Percentiles rank a stretch among this genome's conserved stretches.
Conservation (phyloP, 2,113 vertebrate species). For the Nothocercus nigrocapillus region DNA sequence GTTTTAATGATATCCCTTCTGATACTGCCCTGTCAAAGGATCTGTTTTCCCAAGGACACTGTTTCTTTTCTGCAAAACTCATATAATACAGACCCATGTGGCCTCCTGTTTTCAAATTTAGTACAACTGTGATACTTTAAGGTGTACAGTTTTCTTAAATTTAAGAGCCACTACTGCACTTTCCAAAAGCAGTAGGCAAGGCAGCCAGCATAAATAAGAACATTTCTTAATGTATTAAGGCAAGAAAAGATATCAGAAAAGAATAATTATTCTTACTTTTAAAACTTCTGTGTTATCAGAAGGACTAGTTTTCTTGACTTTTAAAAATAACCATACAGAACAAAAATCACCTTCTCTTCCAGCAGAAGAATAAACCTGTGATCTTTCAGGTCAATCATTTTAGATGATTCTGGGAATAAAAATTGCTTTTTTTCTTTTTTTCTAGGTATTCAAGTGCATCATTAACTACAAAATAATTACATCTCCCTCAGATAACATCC, state of each 20-base stretch:
- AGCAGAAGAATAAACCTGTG: neutral
- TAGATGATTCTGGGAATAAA: neutral
- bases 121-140: neutral
- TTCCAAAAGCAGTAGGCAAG: neutral
- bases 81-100: neutral
- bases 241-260: neutral
- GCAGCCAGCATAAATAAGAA: neutral
- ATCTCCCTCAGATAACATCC: neutral
- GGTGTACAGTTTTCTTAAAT: neutral
- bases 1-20: neutral
- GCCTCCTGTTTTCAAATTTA: neutral
- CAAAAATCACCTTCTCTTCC: neutral
- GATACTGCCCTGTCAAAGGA: neutral
- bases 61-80: neutral
- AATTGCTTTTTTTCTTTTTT: slow-evolving; percentile 21
- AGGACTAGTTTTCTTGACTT: neutral
- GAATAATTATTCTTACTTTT: neutral
- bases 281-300: neutral
- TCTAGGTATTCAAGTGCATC: neutral
- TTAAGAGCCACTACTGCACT: neutral
- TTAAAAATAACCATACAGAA: neutral
- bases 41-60: neutral
- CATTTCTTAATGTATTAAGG: neutral
- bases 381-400: neutral
- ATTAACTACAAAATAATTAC: neutral